Evolutionary conservation across 1,140 invertebrate species (phyloP), one percentile per base, ranked within the genome.

Genomic region (Drosophila pallidifrons): DNA sequence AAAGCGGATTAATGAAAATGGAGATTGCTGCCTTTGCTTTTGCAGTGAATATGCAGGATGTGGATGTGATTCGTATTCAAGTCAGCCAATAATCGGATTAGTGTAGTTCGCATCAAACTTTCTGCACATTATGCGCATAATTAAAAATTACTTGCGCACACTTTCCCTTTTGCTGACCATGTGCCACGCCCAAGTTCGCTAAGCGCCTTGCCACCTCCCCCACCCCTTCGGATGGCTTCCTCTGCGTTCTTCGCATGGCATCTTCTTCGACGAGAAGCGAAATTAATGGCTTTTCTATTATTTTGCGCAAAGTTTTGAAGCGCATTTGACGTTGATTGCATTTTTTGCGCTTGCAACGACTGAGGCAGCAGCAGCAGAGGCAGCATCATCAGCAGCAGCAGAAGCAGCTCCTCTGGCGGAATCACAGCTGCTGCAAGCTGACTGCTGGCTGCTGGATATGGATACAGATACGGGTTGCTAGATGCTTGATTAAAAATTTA

Each of bases 271-370:
- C 85, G 85, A 86, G 81, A 88, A 88, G 85, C 83, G 83, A 88
- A 88, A 88, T 88, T 88, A 88, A 88, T 88, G 83, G 83, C 85
- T 88, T 88, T 88, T 88, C 83, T 88, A 88, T 88, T 88, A 88
- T 88, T 88, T 88, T 89, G 85, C 74, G 79, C 80, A 88, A 88
- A 88, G 85, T 88, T 88, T 88, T 85, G 74, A 83, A 88, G 83
- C 85, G 81, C 83, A 88, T 88, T 88, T 88, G 83, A 88, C 83
- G 83, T 88, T 88, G 83, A 88, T 88, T 88, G 83, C 83, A 88
- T 87, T 87, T 87, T 87, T 88, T 83, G 68, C 47, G 52, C 82
- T 81, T 47, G 28, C 81, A 67, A 28, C 77, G 28, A 28, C n/a
- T 43, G 15, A n/a, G 38, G 28, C 65, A 80, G 78, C 60, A 52